Evolutionary conservation across 2,888 invertebrate species (phyloP).

Genomic region (Yponomeuta evonymella): DNA sequence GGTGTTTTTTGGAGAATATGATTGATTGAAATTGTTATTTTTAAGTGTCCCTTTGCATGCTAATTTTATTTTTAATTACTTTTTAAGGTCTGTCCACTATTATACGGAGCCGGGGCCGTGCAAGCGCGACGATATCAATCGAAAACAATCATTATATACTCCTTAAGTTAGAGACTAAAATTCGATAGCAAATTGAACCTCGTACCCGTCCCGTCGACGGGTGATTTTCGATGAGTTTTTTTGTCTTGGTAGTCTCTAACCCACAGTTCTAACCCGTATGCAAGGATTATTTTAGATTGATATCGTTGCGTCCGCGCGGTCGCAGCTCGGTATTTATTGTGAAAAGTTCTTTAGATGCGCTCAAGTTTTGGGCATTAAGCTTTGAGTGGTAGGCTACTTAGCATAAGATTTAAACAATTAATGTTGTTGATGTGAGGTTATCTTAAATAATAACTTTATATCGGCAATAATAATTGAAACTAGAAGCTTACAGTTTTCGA

Average conservation of each 20-base stretch:
- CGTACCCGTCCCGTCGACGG: no score
- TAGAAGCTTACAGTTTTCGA: neutral
- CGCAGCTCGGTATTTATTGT: neutral
- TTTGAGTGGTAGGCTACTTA: constrained; percentile 1
- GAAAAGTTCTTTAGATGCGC: neutral
- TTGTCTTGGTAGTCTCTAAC: no score
- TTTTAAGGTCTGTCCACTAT: neutral
- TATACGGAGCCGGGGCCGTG: no score
- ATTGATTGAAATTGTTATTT: constrained; percentile 17
- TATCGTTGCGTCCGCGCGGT: no score
- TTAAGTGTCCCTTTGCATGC: constrained; percentile 66
- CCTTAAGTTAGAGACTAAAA: no score
- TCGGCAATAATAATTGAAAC: neutral
- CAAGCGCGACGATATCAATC: no score
- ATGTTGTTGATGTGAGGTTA: neutral
- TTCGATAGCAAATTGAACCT: no score
- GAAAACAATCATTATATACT: no score
- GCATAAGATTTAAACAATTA: neutral
- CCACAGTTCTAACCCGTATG: no score
- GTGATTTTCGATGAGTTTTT: no score
- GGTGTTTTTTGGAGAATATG: neutral
- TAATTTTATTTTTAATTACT: constrained; percentile 37
- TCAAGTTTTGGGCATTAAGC: neutral
- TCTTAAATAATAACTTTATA: neutral
- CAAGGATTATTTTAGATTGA: no score